Base-by-base conservation (phyloP, 2,888 invertebrate species). In the Pharmacophagus antenor region DNA sequence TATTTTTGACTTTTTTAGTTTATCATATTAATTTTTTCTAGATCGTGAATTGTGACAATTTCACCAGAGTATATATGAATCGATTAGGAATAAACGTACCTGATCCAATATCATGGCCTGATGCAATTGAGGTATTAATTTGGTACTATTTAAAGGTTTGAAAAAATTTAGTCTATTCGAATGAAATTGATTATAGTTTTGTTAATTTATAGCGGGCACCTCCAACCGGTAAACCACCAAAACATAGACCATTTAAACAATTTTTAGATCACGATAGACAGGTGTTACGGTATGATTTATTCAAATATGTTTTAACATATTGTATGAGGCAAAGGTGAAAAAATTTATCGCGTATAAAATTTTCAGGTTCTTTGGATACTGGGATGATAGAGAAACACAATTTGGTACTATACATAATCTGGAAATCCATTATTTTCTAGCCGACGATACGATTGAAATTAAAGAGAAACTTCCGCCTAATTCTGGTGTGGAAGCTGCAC, bases 361-460 rank as follows among this genome's bases (percentile, higher is more conserved):
- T 61, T 42, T 23, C 53, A 60, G 60, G 7, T 60, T 60, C 15
- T 56, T 23, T 17, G 60, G 60, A 7, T 60, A 60, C 12, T 60
- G 60, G 60, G 60, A 60, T 12, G 60, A 60, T 23, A 42, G 60
- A 23, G 92, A 93, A 12, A 93, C 93, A 0, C 93, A 94, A 74
- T 94, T 94, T 73, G 98, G 98, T 0, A 93, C 94, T 60, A 82
- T 96, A 22, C 95, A 97, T 66, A 91, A 94, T 69, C 83, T 98
- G 62, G 95, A 96, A 73, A 88, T 98, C 15, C 94, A 95, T 73
- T 98, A 96, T 76, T 97, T 95, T 83, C 88, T 98, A 50, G 94
- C 95, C 0, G 97, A 98, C 73, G 96, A 97, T 71, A 97, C 97
- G 0, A 94, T 98, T 10, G 97, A 98, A 80, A 94, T 98, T 6